Conservation (phyloP, 2,113 vertebrate species). For the Salvator merianae region DNA sequence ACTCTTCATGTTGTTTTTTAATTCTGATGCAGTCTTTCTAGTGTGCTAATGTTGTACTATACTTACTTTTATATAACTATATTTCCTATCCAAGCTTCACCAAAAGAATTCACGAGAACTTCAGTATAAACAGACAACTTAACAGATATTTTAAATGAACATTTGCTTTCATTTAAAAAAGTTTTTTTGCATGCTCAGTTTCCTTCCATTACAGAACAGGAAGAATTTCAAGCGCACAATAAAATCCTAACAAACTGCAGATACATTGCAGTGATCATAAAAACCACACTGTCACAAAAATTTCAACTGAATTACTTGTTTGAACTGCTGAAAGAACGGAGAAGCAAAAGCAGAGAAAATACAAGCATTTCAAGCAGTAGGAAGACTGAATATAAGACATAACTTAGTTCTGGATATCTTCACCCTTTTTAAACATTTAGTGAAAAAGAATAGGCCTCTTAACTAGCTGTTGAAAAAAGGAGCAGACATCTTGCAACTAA, state of each 20-base stretch:
- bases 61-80: too few relatives aligned
- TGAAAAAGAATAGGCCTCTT: too few relatives aligned
- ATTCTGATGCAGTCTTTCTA: neutral
- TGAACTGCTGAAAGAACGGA: neutral
- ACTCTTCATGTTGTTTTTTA: neutral
- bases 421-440: neutral
- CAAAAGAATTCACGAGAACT: neutral
- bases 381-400: neutral
- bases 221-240: neutral
- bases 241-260: neutral
- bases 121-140: slow-evolving; percentile 32
- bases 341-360: neutral
- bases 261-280: neutral
- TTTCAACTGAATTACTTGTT: neutral
- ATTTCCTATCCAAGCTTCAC: too few relatives aligned
- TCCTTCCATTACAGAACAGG: neutral
- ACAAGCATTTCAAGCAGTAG: neutral
- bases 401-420: neutral
- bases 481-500: neutral
- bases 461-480: neutral
- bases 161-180: slow-evolving; percentile 1
- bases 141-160: slow-evolving; percentile 36
- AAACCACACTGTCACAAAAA: neutral
- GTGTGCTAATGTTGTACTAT: neutral
- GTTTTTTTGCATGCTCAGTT: neutral